Conservation (phyloP, 2,888 invertebrate genomes). For the Tinea trinotella region DNA sequence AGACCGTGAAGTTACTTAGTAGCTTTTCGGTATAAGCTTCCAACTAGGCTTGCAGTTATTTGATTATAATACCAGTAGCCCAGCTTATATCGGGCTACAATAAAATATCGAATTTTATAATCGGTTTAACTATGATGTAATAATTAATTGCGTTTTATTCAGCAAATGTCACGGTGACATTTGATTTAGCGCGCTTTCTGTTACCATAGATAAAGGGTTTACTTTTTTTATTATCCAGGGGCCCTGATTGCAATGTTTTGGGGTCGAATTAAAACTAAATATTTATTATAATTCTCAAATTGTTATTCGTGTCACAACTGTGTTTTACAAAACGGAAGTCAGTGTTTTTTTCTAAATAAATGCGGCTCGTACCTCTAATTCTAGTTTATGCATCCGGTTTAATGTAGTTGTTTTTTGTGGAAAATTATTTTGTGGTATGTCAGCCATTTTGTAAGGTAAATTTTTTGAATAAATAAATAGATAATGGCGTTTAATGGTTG, state of each 20-base stretch:
- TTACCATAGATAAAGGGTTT: slow-evolving; percentile 52
- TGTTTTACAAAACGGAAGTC: slow-evolving; percentile 2
- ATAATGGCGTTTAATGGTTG: slow-evolving; percentile 26
- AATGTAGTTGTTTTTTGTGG: slow-evolving; percentile 25
- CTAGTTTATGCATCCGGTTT: slow-evolving; percentile 50
- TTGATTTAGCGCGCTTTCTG: slow-evolving; percentile 43
- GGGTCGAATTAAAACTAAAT: slow-evolving; percentile 9
- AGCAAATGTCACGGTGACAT: slow-evolving; percentile 46
- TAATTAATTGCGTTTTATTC: not conserved
- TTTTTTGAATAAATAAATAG: slow-evolving; percentile 22
- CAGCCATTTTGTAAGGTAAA: slow-evolving; percentile 26
- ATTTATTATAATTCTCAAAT: slow-evolving; percentile 42
- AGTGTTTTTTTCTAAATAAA: not conserved
- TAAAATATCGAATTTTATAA: no score
- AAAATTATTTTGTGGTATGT: slow-evolving; percentile 29
- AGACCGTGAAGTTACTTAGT: no score
- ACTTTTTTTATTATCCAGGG: slow-evolving; percentile 28
- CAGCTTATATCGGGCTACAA: no score
- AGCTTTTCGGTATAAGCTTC: no score
- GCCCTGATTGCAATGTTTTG: slow-evolving; percentile 23
- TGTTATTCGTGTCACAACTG: slow-evolving; percentile 52
- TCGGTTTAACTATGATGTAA: no score
- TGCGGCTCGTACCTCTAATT: slow-evolving; percentile 38
- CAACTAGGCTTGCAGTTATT: no score
- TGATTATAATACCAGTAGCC: no score